Evolutionary conservation across 2,888 invertebrate genomes (phyloP).

Genomic region (Pristionchus japonicus): DNA sequence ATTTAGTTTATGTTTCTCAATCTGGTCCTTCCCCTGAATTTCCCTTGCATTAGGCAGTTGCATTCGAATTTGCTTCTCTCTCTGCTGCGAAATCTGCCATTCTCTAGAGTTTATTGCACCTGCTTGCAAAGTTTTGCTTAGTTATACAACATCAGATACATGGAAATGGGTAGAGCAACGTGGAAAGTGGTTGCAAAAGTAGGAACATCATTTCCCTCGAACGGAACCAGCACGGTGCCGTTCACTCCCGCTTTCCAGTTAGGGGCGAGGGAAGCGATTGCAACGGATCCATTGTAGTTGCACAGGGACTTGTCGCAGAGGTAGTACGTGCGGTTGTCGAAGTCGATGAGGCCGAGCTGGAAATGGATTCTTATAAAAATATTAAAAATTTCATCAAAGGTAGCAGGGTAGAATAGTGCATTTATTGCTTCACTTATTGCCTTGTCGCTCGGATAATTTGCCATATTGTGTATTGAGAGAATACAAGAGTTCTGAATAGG

Average conservation of each 20-base stretch:
- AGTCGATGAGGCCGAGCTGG: not conserved
- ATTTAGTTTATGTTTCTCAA: not conserved
- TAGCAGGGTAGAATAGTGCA: too few relatives aligned
- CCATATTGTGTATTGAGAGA: too few relatives aligned
- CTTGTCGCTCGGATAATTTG: too few relatives aligned
- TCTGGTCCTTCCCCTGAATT: not conserved
- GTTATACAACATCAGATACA: not conserved
- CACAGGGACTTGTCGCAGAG: not conserved
- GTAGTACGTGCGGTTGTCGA: conserved; percentile 31
- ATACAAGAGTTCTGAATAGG: too few relatives aligned
- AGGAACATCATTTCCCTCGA: not conserved
- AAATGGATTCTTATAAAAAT: not conserved
- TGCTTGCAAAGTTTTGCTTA: not conserved
- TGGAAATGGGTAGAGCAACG: not conserved
- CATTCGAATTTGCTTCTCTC: not conserved
- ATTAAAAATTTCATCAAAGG: too few relatives aligned
- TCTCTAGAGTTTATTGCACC: not conserved
- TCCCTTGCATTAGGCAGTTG: not conserved
- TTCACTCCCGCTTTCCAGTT: not conserved
- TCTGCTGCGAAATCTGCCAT: not conserved
- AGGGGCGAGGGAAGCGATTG: not conserved
- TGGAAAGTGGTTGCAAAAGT: not conserved
- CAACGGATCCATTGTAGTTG: not conserved
- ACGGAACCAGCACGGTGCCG: not conserved
- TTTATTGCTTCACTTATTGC: too few relatives aligned